These are phyloP conservation scores for Gari tellinella DNA, from an alignment of 2,888 invertebrate genomes.

Conservation along the genomic window DNA sequence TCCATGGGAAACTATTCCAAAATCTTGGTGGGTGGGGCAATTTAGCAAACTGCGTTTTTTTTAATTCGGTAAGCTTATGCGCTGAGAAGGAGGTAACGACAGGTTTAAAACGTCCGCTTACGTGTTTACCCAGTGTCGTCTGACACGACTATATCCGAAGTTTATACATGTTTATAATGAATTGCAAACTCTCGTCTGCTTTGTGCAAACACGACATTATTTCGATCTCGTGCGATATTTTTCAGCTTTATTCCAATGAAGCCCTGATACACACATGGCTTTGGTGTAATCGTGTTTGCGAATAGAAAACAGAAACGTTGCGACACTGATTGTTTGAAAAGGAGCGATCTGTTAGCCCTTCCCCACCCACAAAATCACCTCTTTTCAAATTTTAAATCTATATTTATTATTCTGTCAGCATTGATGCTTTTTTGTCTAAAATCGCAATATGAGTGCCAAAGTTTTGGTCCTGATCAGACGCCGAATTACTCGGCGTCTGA, in stretches of 20 bases:
- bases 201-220: constrained; percentile 47
- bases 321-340: too few species aligned
- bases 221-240: constrained; percentile 36
- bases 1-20: too few species aligned
- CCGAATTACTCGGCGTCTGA: too few species aligned
- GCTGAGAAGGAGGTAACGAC: neutral
- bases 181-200: constrained; percentile 39
- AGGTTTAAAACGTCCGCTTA: constrained; percentile 19
- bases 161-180: constrained; percentile 45
- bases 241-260: constrained; percentile 51
- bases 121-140: constrained; percentile 22
- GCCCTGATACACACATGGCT: constrained; percentile 49
- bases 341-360: too few species aligned
- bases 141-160: constrained; percentile 35
- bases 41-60: too few species aligned
- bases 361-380: too few species aligned
- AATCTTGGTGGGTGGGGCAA: too few species aligned
- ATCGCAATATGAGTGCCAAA: too few species aligned
- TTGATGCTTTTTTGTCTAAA: too few species aligned
- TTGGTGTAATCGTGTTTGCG: constrained; percentile 56
- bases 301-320: constrained; percentile 15
- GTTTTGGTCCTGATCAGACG: too few species aligned
- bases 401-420: too few species aligned
- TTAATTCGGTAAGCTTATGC: neutral
- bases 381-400: too few species aligned